Percentiles rank a stretch among this genome's conserved stretches.
These are phyloP conservation scores for Tangara arthus DNA, from an alignment of 2,797 vertebrate genomes.

Conservation along the genomic window DNA sequence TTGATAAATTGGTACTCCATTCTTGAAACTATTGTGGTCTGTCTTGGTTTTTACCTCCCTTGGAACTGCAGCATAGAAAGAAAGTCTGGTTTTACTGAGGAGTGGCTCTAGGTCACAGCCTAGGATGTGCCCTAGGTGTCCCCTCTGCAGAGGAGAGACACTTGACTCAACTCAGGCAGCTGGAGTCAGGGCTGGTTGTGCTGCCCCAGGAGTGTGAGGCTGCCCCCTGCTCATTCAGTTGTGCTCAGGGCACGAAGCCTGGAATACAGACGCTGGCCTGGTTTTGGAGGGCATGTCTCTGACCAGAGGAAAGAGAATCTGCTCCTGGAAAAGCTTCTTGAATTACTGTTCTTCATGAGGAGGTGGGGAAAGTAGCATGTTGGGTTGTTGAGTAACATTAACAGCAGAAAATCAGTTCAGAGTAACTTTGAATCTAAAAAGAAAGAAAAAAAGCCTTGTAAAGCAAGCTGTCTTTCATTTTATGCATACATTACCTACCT, in stretches of 20 bases:
- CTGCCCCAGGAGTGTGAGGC: neutral
- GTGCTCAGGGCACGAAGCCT: neutral
- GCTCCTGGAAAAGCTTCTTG: neutral
- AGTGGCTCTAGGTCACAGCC: fast-evolving
- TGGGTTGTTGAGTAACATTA: neutral
- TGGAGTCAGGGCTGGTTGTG: neutral
- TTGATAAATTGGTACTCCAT: neutral
- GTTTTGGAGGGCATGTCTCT: neutral
- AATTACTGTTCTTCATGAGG: neutral
- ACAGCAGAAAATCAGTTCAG: neutral
- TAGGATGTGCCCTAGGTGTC: neutral
- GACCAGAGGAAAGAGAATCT: neutral
- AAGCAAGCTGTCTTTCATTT: neutral
- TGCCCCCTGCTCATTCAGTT: neutral
- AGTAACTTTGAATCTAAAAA: neutral
- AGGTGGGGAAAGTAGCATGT: neutral
- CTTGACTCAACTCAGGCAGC: neutral
- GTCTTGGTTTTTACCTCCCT: neutral
- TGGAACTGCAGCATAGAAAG: neutral
- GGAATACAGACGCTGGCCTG: fast-evolving
- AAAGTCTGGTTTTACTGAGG: neutral
- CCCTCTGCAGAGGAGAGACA: neutral
- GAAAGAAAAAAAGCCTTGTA: neutral
- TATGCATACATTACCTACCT: fast-evolving
- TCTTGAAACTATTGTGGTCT: neutral